Percentiles rank a stretch among this genome's conserved stretches.
phyloP scores from a whole-genome alignment of 1,140 invertebrate species.

The Drosophila cardini region DNA sequence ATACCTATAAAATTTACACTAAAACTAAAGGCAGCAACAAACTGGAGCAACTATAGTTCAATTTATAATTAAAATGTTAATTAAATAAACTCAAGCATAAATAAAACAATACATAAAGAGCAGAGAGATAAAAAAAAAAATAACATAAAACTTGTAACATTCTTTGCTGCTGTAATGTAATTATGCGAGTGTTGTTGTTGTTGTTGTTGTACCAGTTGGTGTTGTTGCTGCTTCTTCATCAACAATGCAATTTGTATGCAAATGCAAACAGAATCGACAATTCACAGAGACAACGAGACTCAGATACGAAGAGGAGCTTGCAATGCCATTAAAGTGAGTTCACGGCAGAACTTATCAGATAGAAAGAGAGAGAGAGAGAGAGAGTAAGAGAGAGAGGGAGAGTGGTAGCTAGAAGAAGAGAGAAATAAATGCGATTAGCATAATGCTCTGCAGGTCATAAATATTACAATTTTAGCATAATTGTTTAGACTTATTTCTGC shows the following conservation, averaged over 20 bases:
- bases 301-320: neutral
- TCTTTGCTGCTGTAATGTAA: constrained; percentile 57
- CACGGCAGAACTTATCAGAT: constrained; percentile 41
- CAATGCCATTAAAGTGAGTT: constrained; percentile 25
- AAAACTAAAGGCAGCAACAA: constrained; percentile 18
- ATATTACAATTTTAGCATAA: constrained; percentile 82
- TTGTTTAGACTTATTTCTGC: constrained; percentile 70
- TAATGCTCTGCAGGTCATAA: constrained; percentile 75
- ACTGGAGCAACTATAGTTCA: constrained; percentile 19
- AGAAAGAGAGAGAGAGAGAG: neutral
- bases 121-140: constrained; percentile 11
- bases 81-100: constrained; percentile 32
- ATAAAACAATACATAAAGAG: constrained; percentile 8
- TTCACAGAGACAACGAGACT: constrained; percentile 47
- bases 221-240: constrained; percentile 68
- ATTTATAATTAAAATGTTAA: constrained; percentile 51
- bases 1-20: constrained; percentile 28
- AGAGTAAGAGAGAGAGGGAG: neutral
- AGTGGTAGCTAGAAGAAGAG: too few species aligned
- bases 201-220: constrained; percentile 44
- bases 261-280: constrained; percentile 79
- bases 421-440: constrained; percentile 65
- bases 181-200: constrained; percentile 59
- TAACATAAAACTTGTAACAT: constrained; percentile 49
- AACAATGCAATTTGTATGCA: constrained; percentile 82